Conservation (phyloP, 2,797 vertebrate species). For the Rhinichthys osculus region DNA sequence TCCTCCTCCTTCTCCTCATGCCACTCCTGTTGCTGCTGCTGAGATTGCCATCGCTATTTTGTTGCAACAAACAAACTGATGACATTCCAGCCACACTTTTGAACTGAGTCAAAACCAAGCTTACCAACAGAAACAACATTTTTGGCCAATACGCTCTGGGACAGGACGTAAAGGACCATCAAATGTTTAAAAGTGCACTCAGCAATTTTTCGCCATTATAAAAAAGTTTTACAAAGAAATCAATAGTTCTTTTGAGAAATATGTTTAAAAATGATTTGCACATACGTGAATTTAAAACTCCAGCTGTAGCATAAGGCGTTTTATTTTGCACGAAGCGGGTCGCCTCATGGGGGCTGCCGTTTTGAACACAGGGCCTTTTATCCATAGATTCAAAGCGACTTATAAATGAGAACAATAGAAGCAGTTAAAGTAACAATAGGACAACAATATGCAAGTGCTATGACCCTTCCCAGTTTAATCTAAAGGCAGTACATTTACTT, state of each 20-base stretch:
- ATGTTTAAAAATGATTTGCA: neutral
- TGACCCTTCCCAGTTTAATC: too few relatives aligned
- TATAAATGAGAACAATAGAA: too few relatives aligned
- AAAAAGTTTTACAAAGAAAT: neutral
- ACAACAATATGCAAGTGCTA: too few relatives aligned
- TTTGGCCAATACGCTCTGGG: neutral
- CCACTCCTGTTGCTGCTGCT: constrained; percentile 29
- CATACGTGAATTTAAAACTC: neutral
- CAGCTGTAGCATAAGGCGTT: neutral
- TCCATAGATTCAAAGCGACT: too few relatives aligned
- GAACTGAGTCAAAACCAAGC: neutral
- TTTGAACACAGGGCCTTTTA: neutral
- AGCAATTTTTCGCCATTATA: too few relatives aligned
- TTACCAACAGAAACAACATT: neutral
- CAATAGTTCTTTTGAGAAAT: neutral
- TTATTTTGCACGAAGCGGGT: neutral
- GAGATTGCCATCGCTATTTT: neutral
- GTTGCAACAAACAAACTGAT: neutral
- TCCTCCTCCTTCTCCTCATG: constrained; percentile 35
- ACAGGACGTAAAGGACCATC: neutral
- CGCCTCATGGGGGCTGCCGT: neutral
- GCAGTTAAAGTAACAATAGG: too few relatives aligned
- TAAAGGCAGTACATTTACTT: too few relatives aligned
- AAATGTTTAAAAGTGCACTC: neutral
- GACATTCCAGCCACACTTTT: neutral